Evolutionary conservation across 2,113 vertebrate species (phyloP).

Genomic region (Morone chrysops): DNA sequence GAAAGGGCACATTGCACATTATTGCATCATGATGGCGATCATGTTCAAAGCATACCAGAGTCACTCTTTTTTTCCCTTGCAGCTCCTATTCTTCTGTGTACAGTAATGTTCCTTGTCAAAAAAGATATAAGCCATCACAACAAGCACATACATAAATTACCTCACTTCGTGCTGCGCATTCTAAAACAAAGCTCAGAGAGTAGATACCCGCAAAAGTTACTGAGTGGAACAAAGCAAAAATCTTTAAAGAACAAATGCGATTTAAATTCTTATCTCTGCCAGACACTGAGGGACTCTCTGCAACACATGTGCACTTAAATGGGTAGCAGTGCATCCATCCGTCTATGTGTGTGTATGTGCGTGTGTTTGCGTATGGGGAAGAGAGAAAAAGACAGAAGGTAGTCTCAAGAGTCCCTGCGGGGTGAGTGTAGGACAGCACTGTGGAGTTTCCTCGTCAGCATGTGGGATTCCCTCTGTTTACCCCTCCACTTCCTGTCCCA

Average conservation of each 20-base stretch:
- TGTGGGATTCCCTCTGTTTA: slow-evolving; percentile 83
- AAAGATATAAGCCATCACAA: slow-evolving; percentile 31
- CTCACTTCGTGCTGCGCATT: slow-evolving; percentile 36
- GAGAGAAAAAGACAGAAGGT: slow-evolving; percentile 5
- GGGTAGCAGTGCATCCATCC: slow-evolving; percentile 17
- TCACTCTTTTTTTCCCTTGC: slow-evolving; percentile 24
- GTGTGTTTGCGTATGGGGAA: background rate
- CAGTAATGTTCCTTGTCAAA: slow-evolving; percentile 35
- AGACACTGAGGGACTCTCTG: slow-evolving; percentile 24
- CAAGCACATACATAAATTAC: slow-evolving; percentile 43
- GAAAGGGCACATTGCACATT: slow-evolving; percentile 77
- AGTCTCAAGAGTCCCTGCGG: slow-evolving; percentile 34
- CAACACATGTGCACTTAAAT: slow-evolving; percentile 30
- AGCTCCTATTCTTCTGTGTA: slow-evolving; percentile 7
- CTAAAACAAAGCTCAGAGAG: slow-evolving; percentile 44
- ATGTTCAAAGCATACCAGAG: slow-evolving; percentile 53
- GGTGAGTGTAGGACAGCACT: slow-evolving; percentile 31
- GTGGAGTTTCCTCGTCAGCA: slow-evolving; percentile 63
- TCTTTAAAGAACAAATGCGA: slow-evolving; percentile 38
- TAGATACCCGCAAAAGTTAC: slow-evolving; percentile 20
- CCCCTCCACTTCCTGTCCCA: slow-evolving; percentile 75
- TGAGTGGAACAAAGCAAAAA: slow-evolving; percentile 38
- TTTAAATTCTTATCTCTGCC: slow-evolving; percentile 41
- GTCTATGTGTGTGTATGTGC: background rate
- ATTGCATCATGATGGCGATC: slow-evolving; percentile 72